These are phyloP conservation scores for Sitophilus oryzae DNA, from an alignment of 1,140 invertebrate genomes.

Conservation along the genomic window DNA sequence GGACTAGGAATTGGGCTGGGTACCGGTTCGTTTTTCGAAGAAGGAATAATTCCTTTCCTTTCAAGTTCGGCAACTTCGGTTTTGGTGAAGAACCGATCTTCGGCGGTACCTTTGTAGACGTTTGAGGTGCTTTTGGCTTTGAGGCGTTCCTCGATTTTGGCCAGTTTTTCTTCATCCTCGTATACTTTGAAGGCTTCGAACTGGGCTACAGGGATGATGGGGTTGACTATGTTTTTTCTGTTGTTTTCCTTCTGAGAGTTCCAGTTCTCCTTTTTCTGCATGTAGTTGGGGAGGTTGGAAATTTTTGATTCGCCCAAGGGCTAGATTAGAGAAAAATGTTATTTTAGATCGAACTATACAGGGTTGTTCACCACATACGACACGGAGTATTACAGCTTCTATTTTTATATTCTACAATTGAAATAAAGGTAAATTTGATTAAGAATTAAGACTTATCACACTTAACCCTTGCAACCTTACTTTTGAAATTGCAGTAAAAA, in stretches of 20 bases:
- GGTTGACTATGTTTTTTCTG: slow-evolving; percentile 39
- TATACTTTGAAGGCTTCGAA: slow-evolving; percentile 68
- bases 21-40: background rate
- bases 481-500: no score
- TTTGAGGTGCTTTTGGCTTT: slow-evolving; percentile 24
- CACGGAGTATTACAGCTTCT: no score
- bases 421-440: no score
- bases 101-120: slow-evolving; percentile 32
- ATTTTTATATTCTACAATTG: slow-evolving; percentile 2
- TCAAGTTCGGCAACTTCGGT: slow-evolving; percentile 27
- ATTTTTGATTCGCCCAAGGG: slow-evolving; percentile 11
- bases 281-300: background rate
- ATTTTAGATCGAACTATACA: no score
- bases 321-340: slow-evolving; percentile 17
- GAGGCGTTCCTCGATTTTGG: slow-evolving; percentile 38
- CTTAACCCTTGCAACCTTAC: no score
- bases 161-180: slow-evolving; percentile 54
- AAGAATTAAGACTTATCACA: no score
- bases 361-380: no score
- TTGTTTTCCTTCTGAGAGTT: slow-evolving; percentile 33
- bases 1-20: slow-evolving; percentile 27
- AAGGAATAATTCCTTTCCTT: slow-evolving; percentile 22
- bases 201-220: slow-evolving; percentile 53
- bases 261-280: slow-evolving; percentile 29
- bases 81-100: slow-evolving; percentile 34